Base-by-base conservation (phyloP, 2,113 vertebrate species). In the Zapus hudsonius region DNA sequence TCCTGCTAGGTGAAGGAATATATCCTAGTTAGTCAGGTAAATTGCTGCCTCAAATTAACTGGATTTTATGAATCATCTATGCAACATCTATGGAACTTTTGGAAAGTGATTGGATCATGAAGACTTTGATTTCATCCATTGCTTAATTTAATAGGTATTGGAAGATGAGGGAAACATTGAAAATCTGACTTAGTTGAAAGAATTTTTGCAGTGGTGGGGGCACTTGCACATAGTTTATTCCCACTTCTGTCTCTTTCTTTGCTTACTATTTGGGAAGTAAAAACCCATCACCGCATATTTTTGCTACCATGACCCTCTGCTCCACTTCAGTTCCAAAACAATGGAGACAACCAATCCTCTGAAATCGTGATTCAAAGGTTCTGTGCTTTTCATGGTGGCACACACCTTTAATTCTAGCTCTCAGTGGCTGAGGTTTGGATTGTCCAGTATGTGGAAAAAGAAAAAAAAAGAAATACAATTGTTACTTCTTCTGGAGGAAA, bases 391-490 rank as follows among this genome's bases (percentile, higher is more conserved):
- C 12, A 47, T 47, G 12, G 47, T 47, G 47, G 52, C 52, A 52
- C 11, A 52, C 52, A 52, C 52, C 12, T 52, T 52, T 52, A 52
- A 52, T 52, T 10, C 52, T 15, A 52, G 12, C 52, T 15, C 52
- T 52, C 7, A 15, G 3, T 52, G 52, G 52, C 52, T 52, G 52
- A 52, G 52, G 52, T 52, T 0, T 67, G 0, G 23, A 61, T 7
- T 44, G 38, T 7, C n/a, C 3, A 33, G 0, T n/a, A 1, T 27
- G 4, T 69, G 19, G 33, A 13, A 52, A 52, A 15, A 2, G 52
- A 10, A 52, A 13, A 52, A 52, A 52, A 38, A 64, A 16, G 52
- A 75, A 33, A 63, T 1, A 20, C 12, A 25, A 42, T 5, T 42
- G 1, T 63, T 10, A 15, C 6, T 66, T 19, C 2, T 29, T 16